phyloP scores from a whole-genome alignment of 2,113 vertebrate genomes.

The Dasyprocta punctata region DNA sequence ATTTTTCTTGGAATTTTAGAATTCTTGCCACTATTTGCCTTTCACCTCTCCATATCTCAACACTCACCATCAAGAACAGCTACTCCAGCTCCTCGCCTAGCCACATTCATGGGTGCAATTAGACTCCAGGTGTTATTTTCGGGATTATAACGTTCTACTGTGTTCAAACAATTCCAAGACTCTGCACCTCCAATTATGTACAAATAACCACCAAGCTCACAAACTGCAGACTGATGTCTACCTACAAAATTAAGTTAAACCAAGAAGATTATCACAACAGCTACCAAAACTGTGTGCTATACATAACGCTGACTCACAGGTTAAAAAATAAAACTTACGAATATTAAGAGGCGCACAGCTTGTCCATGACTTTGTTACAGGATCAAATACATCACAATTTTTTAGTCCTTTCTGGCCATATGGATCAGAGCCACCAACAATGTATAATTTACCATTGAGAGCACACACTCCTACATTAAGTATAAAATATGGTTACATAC shows the following conservation, averaged over 20 bases:
- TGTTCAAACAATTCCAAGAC: constrained; percentile 98
- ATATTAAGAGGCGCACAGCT: constrained; percentile 96
- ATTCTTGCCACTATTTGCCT: not conserved
- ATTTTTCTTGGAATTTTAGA: not conserved
- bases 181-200: constrained; percentile 97
- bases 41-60: not conserved
- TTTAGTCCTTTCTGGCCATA: constrained; percentile 98
- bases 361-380: constrained; percentile 94
- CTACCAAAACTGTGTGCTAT: not conserved
- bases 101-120: constrained; percentile 96
- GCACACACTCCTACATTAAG: constrained; percentile 92
- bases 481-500: not conserved
- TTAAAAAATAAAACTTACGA: constrained; percentile 86
- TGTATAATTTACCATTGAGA: constrained; percentile 95
- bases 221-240: constrained; percentile 97
- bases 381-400: constrained; percentile 98
- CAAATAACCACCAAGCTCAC: constrained; percentile 93
- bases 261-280: not conserved
- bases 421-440: constrained; percentile 97
- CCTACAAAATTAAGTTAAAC: constrained; percentile 83
- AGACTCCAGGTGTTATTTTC: constrained; percentile 98
- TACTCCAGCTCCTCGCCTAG: constrained; percentile 94
- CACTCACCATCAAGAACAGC: constrained; percentile 91
- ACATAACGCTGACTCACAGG: not conserved
- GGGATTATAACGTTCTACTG: constrained; percentile 96